Evolutionary conservation across 2,888 invertebrate species (phyloP).

Genomic region (Drosophila kokeensis): DNA sequence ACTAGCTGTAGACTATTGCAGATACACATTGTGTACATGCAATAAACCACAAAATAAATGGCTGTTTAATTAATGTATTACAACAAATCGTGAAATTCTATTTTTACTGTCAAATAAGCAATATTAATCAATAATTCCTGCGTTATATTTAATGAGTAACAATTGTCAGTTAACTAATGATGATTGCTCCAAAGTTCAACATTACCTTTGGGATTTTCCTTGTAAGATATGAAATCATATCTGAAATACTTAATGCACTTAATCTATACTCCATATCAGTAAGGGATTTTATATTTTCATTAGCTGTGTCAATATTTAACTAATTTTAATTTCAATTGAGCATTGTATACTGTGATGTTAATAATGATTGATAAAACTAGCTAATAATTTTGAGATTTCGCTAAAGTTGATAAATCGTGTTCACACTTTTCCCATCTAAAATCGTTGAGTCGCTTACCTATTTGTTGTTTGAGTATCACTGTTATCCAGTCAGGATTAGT

Average conservation of each 20-base stretch:
- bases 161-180: not conserved
- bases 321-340: not conserved
- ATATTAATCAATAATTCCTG: not conserved
- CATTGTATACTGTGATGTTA: not conserved
- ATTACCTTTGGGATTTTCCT: not conserved
- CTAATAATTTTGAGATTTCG: not conserved
- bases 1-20: slow-evolving; percentile 8
- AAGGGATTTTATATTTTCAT: not conserved
- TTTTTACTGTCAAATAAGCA: not conserved
- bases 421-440: not conserved
- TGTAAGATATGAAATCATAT: not conserved
- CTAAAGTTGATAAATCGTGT: not conserved
- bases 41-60: slow-evolving; percentile 31
- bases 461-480: slow-evolving; percentile 7
- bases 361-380: not conserved
- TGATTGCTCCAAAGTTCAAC: not conserved
- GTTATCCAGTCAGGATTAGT: slow-evolving; percentile 57
- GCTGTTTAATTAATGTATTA: slow-evolving; percentile 22
- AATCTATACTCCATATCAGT: not conserved
- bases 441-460: slow-evolving; percentile 24
- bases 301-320: not conserved
- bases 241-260: not conserved
- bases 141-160: not conserved
- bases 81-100: slow-evolving; percentile 32
- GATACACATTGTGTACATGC: slow-evolving; percentile 15